Conservation (phyloP, 1,140 invertebrate species). For the Onthophagus taurus region DNA sequence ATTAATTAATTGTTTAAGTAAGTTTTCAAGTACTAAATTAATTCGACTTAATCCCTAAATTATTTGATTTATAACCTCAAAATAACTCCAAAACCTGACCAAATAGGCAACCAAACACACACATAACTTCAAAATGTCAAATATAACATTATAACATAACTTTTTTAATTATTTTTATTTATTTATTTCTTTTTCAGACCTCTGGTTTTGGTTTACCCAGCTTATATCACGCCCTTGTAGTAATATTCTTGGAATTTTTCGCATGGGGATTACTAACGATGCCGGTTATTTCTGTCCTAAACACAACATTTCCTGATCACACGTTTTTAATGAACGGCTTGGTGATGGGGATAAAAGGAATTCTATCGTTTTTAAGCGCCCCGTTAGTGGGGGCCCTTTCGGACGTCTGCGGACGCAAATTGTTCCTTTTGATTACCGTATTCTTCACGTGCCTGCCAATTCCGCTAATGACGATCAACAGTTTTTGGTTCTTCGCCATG, state of each 20-base stretch:
- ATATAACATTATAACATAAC: neutral
- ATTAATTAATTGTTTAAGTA: too few species aligned
- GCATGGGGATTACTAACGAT: conserved; percentile 97
- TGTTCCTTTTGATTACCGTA: conserved; percentile 96
- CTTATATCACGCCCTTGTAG: conserved; percentile 94
- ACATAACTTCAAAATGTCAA: neutral
- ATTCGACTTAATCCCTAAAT: too few species aligned
- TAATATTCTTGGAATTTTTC: conserved; percentile 99
- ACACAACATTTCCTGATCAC: conserved; percentile 96
- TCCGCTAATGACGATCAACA: conserved; percentile 97
- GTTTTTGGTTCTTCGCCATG: conserved; percentile 99
- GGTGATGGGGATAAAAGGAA: conserved; percentile 91
- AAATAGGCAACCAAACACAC: neutral
- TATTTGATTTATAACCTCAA: neutral
- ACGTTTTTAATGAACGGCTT: conserved; percentile 99
- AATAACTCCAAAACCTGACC: neutral
- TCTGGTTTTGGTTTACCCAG: conserved; percentile 88
- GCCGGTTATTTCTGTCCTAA: conserved; percentile 94
- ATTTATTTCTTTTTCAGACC: conserved; percentile 46
- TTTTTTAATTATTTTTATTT: neutral
- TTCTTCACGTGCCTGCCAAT: conserved; percentile 99
- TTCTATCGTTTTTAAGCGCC: conserved; percentile 93
- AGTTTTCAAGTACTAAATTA: too few species aligned
- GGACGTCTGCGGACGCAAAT: conserved; percentile 93
- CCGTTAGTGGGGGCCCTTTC: conserved; percentile 94